phyloP scores from a whole-genome alignment of 1,140 invertebrate genomes.

The Parasteatoda tepidariorum region DNA sequence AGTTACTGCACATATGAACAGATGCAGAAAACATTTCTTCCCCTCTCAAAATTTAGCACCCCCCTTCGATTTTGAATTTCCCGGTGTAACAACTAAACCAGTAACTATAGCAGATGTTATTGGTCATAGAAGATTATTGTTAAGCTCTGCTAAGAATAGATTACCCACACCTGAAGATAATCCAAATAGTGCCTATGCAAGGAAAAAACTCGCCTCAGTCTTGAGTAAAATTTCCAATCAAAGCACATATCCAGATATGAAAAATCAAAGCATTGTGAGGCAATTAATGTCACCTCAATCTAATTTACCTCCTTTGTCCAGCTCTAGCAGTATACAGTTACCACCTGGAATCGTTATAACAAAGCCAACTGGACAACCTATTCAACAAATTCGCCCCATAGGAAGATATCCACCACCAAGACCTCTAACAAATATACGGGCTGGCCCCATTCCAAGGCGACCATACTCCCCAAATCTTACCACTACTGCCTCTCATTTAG shows the following conservation, averaged over 20 bases:
- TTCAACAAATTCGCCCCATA: constrained; percentile 9
- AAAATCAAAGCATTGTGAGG: constrained; percentile 36
- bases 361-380: constrained; percentile 21
- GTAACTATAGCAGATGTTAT: constrained; percentile 64
- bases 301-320: constrained; percentile 13
- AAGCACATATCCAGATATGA: constrained; percentile 7
- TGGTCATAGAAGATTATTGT: constrained; percentile 37
- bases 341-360: constrained; percentile 56
- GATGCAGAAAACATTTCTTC: constrained; percentile 91
- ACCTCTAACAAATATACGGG: background rate
- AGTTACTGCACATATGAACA: constrained; percentile 84
- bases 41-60: constrained; percentile 87
- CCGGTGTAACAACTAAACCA: constrained; percentile 84
- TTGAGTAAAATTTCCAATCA: constrained; percentile 17
- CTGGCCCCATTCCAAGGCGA: background rate
- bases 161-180: background rate
- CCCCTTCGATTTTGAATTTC: constrained; percentile 85
- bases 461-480: background rate
- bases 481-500: constrained; percentile 21
- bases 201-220: constrained; percentile 46
- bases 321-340: constrained; percentile 19
- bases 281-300: constrained; percentile 32
- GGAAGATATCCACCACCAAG: constrained; percentile 22
- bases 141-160: constrained; percentile 23
- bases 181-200: constrained; percentile 43